Percentiles rank a stretch among this genome's conserved stretches.
Conservation (phyloP, 2,888 invertebrate genomes). For the Aspidiotus destructor region DNA sequence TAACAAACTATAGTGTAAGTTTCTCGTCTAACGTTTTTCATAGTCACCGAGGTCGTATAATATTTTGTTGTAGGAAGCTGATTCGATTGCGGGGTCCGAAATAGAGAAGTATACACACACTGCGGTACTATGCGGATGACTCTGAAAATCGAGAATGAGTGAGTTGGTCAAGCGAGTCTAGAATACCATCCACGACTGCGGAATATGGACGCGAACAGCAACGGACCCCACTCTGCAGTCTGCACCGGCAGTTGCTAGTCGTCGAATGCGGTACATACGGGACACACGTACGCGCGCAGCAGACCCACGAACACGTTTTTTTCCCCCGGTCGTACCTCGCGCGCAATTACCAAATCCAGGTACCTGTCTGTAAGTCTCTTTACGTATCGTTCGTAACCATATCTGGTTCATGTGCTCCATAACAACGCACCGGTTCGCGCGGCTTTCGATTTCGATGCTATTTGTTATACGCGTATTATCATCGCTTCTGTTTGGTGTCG, state of each 20-base stretch:
- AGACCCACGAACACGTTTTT: neutral
- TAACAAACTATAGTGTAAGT: too few species aligned
- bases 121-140: neutral
- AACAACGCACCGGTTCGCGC: conserved; percentile 11
- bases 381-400: conserved; percentile 25
- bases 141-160: neutral
- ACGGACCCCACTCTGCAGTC: conserved; percentile 24
- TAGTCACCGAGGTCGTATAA: too few species aligned
- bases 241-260: conserved; percentile 10
- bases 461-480: neutral
- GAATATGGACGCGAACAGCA: neutral
- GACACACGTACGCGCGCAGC: neutral
- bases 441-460: conserved; percentile 25
- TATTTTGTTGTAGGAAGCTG: neutral
- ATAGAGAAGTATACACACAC: neutral
- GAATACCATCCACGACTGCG: too few species aligned
- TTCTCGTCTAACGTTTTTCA: too few species aligned
- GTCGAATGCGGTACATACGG: neutral
- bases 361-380: conserved; percentile 31
- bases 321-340: conserved; percentile 16
- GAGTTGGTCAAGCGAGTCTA: conserved; percentile 16
- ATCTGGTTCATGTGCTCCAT: conserved; percentile 28
- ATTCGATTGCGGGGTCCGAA: neutral
- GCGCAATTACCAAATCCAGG: conserved; percentile 29
- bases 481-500: neutral